These are phyloP conservation scores for Crossocerus cetratus DNA, from an alignment of 2,888 invertebrate genomes.

Conservation along the genomic window DNA sequence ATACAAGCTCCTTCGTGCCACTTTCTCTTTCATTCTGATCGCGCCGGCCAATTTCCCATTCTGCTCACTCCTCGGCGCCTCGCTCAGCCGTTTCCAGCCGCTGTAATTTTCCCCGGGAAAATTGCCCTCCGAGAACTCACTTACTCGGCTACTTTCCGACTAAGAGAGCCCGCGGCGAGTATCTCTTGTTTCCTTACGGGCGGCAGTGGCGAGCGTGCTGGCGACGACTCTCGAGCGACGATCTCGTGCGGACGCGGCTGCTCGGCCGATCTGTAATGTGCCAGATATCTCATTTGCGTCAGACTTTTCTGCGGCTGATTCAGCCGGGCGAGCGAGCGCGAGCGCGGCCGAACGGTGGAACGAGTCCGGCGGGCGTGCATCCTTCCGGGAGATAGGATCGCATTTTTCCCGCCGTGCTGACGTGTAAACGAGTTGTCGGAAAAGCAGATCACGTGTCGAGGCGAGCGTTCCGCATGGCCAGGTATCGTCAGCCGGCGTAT, in stretches of 20 bases:
- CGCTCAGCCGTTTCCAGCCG: background rate
- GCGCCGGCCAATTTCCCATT: background rate
- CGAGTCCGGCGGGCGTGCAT: background rate
- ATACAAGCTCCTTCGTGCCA: background rate
- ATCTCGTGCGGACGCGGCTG: constrained; percentile 22
- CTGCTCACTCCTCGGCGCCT: constrained; percentile 16
- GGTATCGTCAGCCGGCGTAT: background rate
- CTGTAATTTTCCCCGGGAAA: background rate
- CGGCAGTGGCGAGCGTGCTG: background rate
- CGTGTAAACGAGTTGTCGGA: background rate
- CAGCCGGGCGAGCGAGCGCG: background rate
- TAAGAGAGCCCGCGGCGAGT: background rate
- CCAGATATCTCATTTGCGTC: constrained; percentile 26
- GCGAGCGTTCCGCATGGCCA: background rate
- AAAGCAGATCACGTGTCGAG: constrained; percentile 2
- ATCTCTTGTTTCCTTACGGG: background rate
- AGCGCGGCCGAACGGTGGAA: background rate
- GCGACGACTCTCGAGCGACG: background rate
- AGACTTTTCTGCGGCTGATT: background rate
- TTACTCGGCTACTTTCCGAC: background rate
- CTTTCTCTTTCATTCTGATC: constrained; percentile 4
- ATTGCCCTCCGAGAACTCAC: background rate
- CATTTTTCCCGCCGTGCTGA: background rate
- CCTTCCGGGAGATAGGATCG: background rate
- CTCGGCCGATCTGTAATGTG: constrained; percentile 24